Percentiles rank a stretch among this genome's conserved stretches.
phyloP scores from a whole-genome alignment of 1,140 invertebrate species.

The Charaxes varanes region DNA sequence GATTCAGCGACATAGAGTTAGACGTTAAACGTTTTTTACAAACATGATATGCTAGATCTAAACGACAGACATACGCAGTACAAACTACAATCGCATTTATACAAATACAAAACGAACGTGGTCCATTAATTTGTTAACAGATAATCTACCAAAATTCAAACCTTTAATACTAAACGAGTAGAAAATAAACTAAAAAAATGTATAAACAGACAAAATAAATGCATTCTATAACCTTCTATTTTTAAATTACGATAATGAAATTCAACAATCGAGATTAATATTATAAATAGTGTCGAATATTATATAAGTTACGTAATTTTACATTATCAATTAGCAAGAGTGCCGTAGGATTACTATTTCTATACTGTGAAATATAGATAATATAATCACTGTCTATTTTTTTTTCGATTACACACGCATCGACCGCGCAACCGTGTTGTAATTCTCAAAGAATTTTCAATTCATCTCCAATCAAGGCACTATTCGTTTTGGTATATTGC shows the following conservation, averaged over 20 bases:
- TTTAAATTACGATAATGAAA: slow-evolving; percentile 62
- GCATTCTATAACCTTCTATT: slow-evolving; percentile 66
- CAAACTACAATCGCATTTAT: slow-evolving; percentile 19
- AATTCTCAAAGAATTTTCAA: slow-evolving; percentile 53
- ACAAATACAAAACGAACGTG: slow-evolving; percentile 21
- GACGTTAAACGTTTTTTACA: slow-evolving; percentile 58
- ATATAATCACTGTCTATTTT: slow-evolving; percentile 65
- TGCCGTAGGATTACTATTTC: slow-evolving; percentile 72
- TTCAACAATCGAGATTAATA: slow-evolving; percentile 62
- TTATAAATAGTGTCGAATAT: slow-evolving; percentile 56
- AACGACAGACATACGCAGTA: slow-evolving; percentile 21
- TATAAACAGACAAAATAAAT: slow-evolving; percentile 72
- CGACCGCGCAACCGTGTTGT: slow-evolving; percentile 31
- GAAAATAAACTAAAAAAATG: slow-evolving; percentile 68
- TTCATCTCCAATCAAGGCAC: slow-evolving; percentile 64
- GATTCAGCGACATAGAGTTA: slow-evolving; percentile 49
- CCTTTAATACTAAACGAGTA: slow-evolving; percentile 55
- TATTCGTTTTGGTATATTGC: slow-evolving; percentile 71
- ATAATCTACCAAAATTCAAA: slow-evolving; percentile 69
- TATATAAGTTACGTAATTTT: slow-evolving; percentile 54
- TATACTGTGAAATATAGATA: slow-evolving; percentile 71
- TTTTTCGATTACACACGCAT: slow-evolving; percentile 34
- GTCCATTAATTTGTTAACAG: slow-evolving; percentile 59
- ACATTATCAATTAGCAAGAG: slow-evolving; percentile 56
- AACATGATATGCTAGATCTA: slow-evolving; percentile 62